Evolutionary conservation across 2,888 invertebrate species (phyloP), one percentile per base, ranked within the genome.

Genomic region (Cryptus armator): DNA sequence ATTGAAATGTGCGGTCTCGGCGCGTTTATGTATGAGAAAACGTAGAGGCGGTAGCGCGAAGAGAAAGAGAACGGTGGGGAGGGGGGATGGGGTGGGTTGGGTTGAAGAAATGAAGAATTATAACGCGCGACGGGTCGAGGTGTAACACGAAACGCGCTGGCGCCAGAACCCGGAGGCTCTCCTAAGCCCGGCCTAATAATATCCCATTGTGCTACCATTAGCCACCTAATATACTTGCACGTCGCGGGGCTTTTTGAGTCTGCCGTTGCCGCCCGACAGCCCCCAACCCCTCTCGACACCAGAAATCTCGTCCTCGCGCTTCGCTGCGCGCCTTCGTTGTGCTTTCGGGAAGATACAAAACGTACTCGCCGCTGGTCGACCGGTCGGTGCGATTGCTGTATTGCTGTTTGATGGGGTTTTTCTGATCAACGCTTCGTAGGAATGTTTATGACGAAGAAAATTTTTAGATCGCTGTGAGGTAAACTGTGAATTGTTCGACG

Each of bases 201-300:
- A 92, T 92, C 91, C 92, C 90, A 92, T 92, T 92, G 92, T 92
- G 91, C 90, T 90, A 89, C 92, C 92, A 92, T 93, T 93, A 93
- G 92, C 89, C 88, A 87, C 87, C 89, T 89, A 91, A 91, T 88
- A 85, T 86, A 85, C 89, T 89, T 89, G 86, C 85, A 76, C 87
- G 83, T 80, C 71, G 78, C 70, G 82, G 37, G 62, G 85, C 82
- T 85, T 82, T 85, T 82, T 85, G 85, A 85, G 85, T 82, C 85
- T 81, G 80, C 86, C 56, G 82, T 37, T 62, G 82, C 86, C 80
- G 81, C 82, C 37, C 85, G 29, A 77, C 74, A 72, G 56, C 53
- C 75, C 64, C 75, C 76, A 71, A 72, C 64, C 56, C 81, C 48
- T 53, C 14, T 16, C 67, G 19, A 48, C 68, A 12, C 46, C 51